Percentiles rank a stretch among this genome's conserved stretches.
Evolutionary conservation across 1,140 invertebrate genomes (phyloP).

Genomic region (Drosophila ambigua): DNA sequence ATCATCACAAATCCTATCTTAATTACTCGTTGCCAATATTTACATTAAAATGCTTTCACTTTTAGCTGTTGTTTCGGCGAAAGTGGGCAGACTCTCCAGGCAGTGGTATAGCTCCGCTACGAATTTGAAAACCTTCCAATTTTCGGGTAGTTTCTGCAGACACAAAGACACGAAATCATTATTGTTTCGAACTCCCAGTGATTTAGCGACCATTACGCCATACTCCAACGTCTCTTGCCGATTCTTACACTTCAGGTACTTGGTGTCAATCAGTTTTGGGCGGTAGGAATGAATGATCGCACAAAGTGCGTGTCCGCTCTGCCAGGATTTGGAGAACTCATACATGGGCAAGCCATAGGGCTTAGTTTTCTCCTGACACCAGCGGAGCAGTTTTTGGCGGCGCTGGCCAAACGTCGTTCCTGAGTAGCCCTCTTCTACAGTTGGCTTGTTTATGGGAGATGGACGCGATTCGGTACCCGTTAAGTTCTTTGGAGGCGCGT

Average conservation of each 20-base stretch:
- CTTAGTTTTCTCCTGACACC: slow-evolving; percentile 31
- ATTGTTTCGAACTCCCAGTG: slow-evolving; percentile 17
- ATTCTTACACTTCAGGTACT: slow-evolving; percentile 3
- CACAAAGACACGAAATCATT: slow-evolving; percentile 17
- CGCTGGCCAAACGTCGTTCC: slow-evolving; percentile 53
- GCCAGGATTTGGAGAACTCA: slow-evolving; percentile 58
- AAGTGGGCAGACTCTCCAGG: neutral
- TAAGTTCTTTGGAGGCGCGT: neutral
- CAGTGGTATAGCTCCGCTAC: slow-evolving; percentile 22
- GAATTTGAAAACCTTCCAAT: slow-evolving; percentile 10
- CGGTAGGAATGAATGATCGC: slow-evolving; percentile 50
- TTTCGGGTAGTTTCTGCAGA: slow-evolving; percentile 12
- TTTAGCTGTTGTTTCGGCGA: neutral
- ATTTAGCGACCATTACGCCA: slow-evolving; percentile 4
- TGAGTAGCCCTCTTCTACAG: neutral
- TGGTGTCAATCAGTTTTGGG: slow-evolving; percentile 37
- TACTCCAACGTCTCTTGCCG: slow-evolving; percentile 13
- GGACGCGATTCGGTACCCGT: neutral
- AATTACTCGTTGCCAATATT: no score
- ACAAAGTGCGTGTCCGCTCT: slow-evolving; percentile 48
- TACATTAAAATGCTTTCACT: neutral
- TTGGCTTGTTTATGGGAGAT: neutral
- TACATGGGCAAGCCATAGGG: slow-evolving; percentile 65
- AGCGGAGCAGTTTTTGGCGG: slow-evolving; percentile 6
- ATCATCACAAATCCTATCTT: no score